These are phyloP conservation scores for Macroglossus sobrinus DNA, from an alignment of 2,113 vertebrate species.

Conservation along the genomic window DNA sequence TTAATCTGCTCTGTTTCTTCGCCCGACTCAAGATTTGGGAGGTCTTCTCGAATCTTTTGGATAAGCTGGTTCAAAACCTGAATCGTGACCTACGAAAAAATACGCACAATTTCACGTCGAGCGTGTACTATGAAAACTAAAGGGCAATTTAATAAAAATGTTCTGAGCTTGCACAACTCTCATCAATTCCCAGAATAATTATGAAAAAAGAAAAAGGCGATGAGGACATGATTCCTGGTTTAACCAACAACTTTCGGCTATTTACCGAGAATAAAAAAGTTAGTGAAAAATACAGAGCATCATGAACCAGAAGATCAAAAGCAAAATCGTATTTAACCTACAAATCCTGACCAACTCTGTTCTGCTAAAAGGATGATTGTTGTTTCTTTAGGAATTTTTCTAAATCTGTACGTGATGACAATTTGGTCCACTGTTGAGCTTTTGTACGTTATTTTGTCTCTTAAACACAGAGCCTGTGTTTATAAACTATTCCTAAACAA, in stretches of 20 bases:
- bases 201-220: background rate
- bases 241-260: background rate
- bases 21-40: slow-evolving; percentile 96
- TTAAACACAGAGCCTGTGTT: background rate
- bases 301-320: background rate
- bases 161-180: background rate
- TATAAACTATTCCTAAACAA: background rate
- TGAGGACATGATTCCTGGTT: background rate
- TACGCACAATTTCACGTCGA: background rate
- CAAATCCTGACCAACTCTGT: background rate
- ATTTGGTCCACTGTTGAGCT: background rate
- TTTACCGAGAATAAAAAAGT: background rate
- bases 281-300: background rate
- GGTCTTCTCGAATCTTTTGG: slow-evolving; percentile 98
- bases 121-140: background rate
- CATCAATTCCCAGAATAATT: background rate
- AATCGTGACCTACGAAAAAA: slow-evolving; percentile 91
- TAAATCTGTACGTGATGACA: background rate
- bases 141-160: background rate
- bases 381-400: background rate
- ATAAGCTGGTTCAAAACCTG: slow-evolving; percentile 99
- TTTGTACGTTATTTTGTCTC: background rate
- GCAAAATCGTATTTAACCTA: background rate
- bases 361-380: background rate
- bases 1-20: slow-evolving; percentile 99